Percentiles rank a stretch among this genome's conserved stretches.
These are phyloP conservation scores for Apostichopus japonicus DNA, from an alignment of 35 echinoderm and acorn worm species.

Conservation along the genomic window DNA sequence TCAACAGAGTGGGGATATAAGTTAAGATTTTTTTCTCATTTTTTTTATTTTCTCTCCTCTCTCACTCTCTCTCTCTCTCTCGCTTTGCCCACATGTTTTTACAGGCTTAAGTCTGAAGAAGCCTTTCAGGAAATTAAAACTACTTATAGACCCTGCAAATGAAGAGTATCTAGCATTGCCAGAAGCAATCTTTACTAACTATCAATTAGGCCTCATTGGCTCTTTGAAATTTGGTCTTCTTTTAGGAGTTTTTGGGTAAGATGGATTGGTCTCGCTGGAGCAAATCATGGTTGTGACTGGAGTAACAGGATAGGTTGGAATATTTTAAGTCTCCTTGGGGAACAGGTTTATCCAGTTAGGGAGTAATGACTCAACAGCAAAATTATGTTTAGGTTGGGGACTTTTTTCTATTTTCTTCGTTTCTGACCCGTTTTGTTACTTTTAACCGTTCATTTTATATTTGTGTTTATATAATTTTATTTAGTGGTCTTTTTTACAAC, in stretches of 20 bases:
- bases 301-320: constrained; percentile 52
- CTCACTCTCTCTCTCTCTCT: background rate
- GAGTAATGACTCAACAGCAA: constrained; percentile 46
- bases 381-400: constrained; percentile 45
- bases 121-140: constrained; percentile 66
- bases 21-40: constrained; percentile 2
- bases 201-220: constrained; percentile 65
- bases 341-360: constrained; percentile 44
- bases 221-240: constrained; percentile 31
- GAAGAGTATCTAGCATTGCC: constrained; percentile 38
- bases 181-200: constrained; percentile 49
- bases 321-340: constrained; percentile 56
- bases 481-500: background rate
- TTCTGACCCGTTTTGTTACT: background rate
- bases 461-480: background rate
- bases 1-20: constrained; percentile 44
- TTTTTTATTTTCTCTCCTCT: background rate
- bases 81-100: constrained; percentile 45
- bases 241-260: constrained; percentile 16
- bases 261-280: constrained; percentile 55
- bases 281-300: constrained; percentile 34
- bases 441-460: background rate
- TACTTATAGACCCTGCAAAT: constrained; percentile 44
- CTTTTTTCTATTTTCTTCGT: constrained; percentile 4
- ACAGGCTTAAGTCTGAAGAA: constrained; percentile 50